A percentile compares a stretch with the other conserved stretches of the same genome.
These are phyloP conservation scores for Prionailurus viverrinus DNA, from an alignment of 2,113 vertebrate species.

Conservation along the genomic window DNA sequence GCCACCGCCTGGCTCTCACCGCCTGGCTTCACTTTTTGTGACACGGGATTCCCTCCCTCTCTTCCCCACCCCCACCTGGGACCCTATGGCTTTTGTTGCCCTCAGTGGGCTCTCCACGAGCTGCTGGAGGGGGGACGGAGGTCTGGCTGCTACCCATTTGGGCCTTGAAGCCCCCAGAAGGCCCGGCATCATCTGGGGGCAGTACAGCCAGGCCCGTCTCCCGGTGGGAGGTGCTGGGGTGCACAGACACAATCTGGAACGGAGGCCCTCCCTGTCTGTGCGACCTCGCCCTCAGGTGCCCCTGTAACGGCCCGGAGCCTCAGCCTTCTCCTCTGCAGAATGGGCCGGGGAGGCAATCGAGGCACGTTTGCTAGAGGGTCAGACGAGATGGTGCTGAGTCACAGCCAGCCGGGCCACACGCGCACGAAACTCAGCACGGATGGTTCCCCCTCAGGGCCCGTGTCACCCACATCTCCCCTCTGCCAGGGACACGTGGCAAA, in stretches of 20 bases:
- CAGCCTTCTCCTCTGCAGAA: not conserved
- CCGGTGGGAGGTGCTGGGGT: rapidly evolving
- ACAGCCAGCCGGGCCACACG: not conserved
- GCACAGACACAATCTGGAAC: rapidly evolving
- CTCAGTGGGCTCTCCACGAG: no score
- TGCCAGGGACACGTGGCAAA: not conserved
- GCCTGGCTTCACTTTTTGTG: rapidly evolving
- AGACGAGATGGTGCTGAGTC: rapidly evolving
- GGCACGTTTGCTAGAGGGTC: not conserved
- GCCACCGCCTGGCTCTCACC: rapidly evolving
- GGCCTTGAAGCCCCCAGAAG: not conserved
- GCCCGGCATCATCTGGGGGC: rapidly evolving
- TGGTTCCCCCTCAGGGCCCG: not conserved
- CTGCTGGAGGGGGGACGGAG: not conserved
- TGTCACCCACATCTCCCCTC: not conserved
- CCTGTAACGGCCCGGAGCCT: rapidly evolving
- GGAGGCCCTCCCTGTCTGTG: rapidly evolving
- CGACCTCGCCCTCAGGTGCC: no score
- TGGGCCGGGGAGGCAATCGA: not conserved
- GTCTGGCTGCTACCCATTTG: rapidly evolving
- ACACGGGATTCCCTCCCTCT: rapidly evolving
- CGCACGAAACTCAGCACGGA: no score
- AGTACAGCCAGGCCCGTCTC: no score
- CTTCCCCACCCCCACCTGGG: no score
- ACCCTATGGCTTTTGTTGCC: not conserved